Evolutionary conservation across 1,140 invertebrate genomes (phyloP).

Genomic region (Cydia amplana): DNA sequence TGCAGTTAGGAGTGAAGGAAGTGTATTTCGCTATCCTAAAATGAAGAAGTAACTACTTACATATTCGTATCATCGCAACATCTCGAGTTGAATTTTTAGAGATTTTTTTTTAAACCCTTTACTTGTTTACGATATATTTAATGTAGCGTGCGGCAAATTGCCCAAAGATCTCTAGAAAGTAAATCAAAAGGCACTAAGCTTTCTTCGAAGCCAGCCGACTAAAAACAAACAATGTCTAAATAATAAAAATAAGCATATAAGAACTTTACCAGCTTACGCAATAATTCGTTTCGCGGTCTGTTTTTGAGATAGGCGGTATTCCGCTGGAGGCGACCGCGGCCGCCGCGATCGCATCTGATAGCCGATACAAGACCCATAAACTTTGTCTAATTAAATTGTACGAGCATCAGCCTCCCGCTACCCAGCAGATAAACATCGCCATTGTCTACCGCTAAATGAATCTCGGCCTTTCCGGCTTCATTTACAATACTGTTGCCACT

Average conservation of each 20-base stretch:
- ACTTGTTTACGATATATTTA: too few species aligned
- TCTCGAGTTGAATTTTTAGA: too few species aligned
- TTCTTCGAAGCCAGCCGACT: neutral
- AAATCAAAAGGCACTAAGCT: too few species aligned
- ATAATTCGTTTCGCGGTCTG: constrained; percentile 41
- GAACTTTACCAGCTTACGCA: neutral
- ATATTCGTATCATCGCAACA: too few species aligned
- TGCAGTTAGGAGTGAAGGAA: too few species aligned
- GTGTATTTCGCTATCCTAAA: too few species aligned
- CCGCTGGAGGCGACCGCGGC: constrained; percentile 36
- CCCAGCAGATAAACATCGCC: constrained; percentile 66
- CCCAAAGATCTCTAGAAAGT: too few species aligned
- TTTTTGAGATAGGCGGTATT: constrained; percentile 41
- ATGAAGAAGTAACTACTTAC: too few species aligned
- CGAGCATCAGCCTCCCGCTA: constrained; percentile 56
- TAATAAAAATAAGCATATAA: neutral
- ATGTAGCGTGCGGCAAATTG: too few species aligned
- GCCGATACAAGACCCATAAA: constrained; percentile 58
- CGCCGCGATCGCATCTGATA: constrained; percentile 52
- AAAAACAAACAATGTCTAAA: neutral
- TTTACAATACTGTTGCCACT: constrained; percentile 43
- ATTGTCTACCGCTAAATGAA: constrained; percentile 73
- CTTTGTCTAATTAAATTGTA: constrained; percentile 73
- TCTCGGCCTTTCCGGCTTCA: constrained; percentile 55
- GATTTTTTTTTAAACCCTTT: too few species aligned